Conservation (phyloP, 2,888 invertebrate species). For the Cerceris rybyensis region DNA sequence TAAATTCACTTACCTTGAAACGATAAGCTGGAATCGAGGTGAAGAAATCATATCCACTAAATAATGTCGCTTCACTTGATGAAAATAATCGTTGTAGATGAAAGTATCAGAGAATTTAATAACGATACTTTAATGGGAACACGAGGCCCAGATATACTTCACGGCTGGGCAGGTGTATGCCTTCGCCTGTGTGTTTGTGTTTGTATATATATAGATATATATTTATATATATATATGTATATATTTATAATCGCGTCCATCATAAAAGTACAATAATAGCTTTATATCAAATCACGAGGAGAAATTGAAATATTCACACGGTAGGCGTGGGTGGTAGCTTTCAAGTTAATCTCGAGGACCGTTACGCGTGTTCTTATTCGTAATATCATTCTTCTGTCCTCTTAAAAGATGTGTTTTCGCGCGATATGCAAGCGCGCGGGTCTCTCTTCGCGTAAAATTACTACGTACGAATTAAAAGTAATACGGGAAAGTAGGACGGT, state of each 20-base stretch:
- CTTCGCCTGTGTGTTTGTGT: constrained; percentile 44
- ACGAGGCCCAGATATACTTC: constrained; percentile 47
- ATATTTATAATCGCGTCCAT: constrained; percentile 80
- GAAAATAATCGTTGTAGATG: not conserved
- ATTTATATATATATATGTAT: constrained; percentile 69
- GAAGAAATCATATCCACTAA: not conserved
- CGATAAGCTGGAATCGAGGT: constrained; percentile 4
- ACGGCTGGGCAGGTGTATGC: not conserved
- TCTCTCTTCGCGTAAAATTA: no score
- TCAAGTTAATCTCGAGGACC: constrained; percentile 66
- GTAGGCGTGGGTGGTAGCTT: constrained; percentile 73
- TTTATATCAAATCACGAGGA: constrained; percentile 80
- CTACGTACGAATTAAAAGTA: constrained; percentile 46
- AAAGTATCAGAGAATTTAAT: constrained; percentile 15
- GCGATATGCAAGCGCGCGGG: no score
- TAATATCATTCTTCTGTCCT: constrained; percentile 21
- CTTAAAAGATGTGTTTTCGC: not conserved
- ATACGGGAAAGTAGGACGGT: constrained; percentile 56
- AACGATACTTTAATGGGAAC: constrained; percentile 46
- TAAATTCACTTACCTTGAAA: constrained; percentile 53
- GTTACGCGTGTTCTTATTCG: constrained; percentile 51
- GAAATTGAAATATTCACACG: constrained; percentile 78
- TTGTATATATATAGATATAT: constrained; percentile 13
- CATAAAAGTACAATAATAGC: constrained; percentile 81
- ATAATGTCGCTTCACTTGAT: not conserved